Evolutionary conservation across 2,113 vertebrate genomes (phyloP).

Genomic region (Cygnus atratus): DNA sequence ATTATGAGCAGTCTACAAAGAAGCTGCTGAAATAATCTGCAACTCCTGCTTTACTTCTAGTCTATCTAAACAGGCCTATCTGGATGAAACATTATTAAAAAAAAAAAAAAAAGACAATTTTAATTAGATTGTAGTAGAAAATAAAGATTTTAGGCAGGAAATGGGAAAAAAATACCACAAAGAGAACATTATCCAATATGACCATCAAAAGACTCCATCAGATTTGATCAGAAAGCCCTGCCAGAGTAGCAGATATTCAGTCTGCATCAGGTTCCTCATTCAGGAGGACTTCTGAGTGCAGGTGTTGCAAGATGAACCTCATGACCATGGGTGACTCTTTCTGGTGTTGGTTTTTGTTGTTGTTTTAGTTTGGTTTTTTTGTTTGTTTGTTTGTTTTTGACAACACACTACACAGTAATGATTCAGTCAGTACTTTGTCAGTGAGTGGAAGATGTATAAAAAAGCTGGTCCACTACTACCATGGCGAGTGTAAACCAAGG

Average conservation of each 20-base stretch:
- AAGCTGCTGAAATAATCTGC: neutral
- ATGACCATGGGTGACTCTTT: accelerated
- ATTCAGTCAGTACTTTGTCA: neutral
- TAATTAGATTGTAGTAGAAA: neutral
- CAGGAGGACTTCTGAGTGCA: neutral
- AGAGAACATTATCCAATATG: neutral
- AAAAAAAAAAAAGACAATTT: neutral
- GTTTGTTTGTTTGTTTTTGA: neutral
- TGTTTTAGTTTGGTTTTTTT: neutral
- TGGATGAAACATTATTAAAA: neutral
- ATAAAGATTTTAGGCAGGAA: neutral
- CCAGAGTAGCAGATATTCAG: neutral
- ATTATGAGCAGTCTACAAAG: neutral
- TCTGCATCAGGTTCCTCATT: neutral
- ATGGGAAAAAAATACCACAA: neutral
- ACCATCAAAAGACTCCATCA: neutral
- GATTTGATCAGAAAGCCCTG: neutral
- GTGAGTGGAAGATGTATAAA: neutral
- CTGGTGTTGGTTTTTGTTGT: neutral
- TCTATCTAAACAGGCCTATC: neutral
- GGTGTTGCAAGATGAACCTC: neutral
- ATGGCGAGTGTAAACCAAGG: neutral
- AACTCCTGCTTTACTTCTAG: neutral
- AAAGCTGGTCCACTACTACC: neutral
- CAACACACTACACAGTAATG: neutral